Percentiles rank a stretch among this genome's conserved stretches.
These are phyloP conservation scores for Oncorhynchus kisutch DNA, from an alignment of 2,113 vertebrate species.

Conservation along the genomic window DNA sequence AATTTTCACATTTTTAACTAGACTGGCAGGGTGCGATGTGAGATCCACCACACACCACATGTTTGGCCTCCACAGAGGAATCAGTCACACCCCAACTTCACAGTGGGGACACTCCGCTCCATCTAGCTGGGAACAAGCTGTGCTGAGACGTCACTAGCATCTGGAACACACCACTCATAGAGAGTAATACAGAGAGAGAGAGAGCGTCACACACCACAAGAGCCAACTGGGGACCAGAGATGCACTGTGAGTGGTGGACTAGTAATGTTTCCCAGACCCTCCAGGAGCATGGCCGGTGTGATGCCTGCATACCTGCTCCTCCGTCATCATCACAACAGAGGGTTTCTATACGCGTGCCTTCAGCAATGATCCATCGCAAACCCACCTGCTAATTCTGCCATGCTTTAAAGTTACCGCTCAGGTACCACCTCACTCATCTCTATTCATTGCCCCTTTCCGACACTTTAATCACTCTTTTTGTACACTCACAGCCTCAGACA, in stretches of 20 bases:
- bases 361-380: conserved; percentile 32
- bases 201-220: background rate
- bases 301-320: background rate
- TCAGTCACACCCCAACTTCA: background rate
- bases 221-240: background rate
- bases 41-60: too few relatives aligned
- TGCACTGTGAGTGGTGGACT: background rate
- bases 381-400: conserved; percentile 54
- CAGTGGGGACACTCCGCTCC: background rate
- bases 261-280: conserved; percentile 24
- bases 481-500: conserved; percentile 36
- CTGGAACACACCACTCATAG: background rate
- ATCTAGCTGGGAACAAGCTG: background rate
- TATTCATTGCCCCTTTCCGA: conserved; percentile 53
- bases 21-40: background rate
- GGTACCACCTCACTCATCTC: conserved; percentile 68
- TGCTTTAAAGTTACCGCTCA: conserved; percentile 45
- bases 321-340: conserved; percentile 6
- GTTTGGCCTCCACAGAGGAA: background rate
- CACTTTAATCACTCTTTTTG: conserved; percentile 67
- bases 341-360: conserved; percentile 19
- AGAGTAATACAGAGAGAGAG: background rate
- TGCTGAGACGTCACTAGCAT: background rate
- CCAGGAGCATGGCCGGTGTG: background rate
- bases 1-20: background rate